Base-by-base conservation (phyloP, 2,888 invertebrate species). In the Aspidiotus rigidus region DNA sequence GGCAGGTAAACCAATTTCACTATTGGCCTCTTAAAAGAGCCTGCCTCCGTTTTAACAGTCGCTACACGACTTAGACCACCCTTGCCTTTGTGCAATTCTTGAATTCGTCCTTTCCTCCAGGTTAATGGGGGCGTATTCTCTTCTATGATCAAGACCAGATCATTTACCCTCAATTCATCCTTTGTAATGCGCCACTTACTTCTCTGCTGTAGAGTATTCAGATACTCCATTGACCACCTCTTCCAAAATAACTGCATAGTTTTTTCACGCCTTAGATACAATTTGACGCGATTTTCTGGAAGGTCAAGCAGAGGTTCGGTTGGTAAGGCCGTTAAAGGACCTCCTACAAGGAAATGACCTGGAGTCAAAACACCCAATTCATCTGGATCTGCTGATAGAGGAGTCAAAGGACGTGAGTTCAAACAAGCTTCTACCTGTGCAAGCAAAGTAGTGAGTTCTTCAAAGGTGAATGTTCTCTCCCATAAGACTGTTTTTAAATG, bases 341-440 rank as follows among this genome's bases (percentile, higher is more conserved):
- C 39, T 9, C 74, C 75, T 15, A 76, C 72, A 0, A 77, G 71
- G 67, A 76, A 75, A 72, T 77, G 76, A 39, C 74, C 76, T 13
- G 77, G 77, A 0, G 76, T 76, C 1, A 77, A 69, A 3, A 73
- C 73, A 16, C 73, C 70, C 7, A 41, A 69, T 57, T 72, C 74
- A 13, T 66, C 54, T 28, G 28, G 28, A 70, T 74, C 74, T 1
- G 71, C 44, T 7, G 75, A 74, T 1, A 76, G 40, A 6, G 74
- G 71, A 39, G 71, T 72, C 0, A 76, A 11, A 7, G 76, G 76
- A 39, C 76, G 40, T 6, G 74, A 76, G 64, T 76, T 76, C 8
- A 76, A 66, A 17, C 73, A 71, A 7, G 74, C 75, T 69, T 75
- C 75, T 2, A 76, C 72, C 66, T 76, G 74, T 11, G 70, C 70